Evolutionary conservation across 1,140 invertebrate genomes (phyloP), one percentile per base, ranked within the genome.

Genomic region (Sinonovacula constricta): DNA sequence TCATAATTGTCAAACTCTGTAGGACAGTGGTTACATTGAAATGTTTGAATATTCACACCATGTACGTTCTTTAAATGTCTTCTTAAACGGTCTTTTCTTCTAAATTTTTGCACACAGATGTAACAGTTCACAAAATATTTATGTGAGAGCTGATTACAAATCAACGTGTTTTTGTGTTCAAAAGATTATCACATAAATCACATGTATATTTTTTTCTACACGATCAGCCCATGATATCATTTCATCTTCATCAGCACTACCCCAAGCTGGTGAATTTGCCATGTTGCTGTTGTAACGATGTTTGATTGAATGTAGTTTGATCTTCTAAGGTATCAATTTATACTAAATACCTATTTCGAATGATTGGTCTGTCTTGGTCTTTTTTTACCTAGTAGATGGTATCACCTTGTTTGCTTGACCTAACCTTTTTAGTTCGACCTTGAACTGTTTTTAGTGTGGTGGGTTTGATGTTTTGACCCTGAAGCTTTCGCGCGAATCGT

Each of bases 201-300:
- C n/a, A n/a, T n/a, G n/a, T n/a, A n/a, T n/a, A n/a, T n/a, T n/a
- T n/a, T n/a, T n/a, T n/a, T n/a, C n/a, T n/a, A n/a, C n/a, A n/a
- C n/a, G 10, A 49, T 49, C n/a, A 49, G 45, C 45, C 45, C 45
- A 49, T 49, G 10, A 12, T 12, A 10, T 49, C 45, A 49, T 49
- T 49, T 49, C 45, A 12, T 49, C 45, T 49, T 49, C 45, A 49
- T 49, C 45, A 49, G 45, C 45, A n/a, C 45, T 49, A 49, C 45
- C n/a, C 45, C 45, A 49, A 49, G 45, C n/a, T 49, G 45, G n/a
- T 12, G 45, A 49, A n/a, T 49, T 49, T 12, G 10, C 45, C n/a
- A 49, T 49, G 45, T 49, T 49, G 45, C 45, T 49, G 45, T 49
- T 12, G 10, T 10, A 12, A 49, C 10, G 10, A n/a, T 49, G 45